A percentile compares a stretch with the other conserved stretches of the same genome.
Evolutionary conservation across 2,113 vertebrate genomes (phyloP).

Genomic region (Pelmatolapia mariae): DNA sequence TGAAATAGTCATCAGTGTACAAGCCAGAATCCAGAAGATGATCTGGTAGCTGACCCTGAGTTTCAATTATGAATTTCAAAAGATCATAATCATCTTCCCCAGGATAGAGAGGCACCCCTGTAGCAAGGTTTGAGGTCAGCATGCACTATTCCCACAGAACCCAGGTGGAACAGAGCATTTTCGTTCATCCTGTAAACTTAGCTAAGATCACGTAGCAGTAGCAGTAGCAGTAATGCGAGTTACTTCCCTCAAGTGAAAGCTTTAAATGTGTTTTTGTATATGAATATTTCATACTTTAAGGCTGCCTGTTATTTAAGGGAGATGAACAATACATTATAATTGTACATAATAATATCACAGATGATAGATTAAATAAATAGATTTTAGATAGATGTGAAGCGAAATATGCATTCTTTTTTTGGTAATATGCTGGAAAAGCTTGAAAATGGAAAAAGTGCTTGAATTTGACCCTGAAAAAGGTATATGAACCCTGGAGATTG

Average conservation of each 20-base stretch:
- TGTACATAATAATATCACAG: background rate
- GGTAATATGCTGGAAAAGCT: background rate
- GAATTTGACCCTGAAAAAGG: background rate
- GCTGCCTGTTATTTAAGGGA: background rate
- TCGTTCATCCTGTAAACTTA: background rate
- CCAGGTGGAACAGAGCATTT: background rate
- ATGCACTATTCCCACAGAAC: background rate
- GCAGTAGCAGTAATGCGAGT: background rate
- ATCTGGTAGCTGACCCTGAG: background rate
- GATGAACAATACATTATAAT: background rate
- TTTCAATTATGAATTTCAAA: background rate
- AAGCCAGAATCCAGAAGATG: background rate
- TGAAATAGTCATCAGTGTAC: background rate
- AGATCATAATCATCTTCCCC: background rate
- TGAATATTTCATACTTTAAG: background rate
- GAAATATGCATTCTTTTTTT: background rate
- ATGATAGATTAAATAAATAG: background rate
- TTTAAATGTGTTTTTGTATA: background rate
- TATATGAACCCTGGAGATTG: background rate
- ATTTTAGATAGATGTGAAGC: rapidly evolving
- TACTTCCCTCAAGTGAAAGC: background rate
- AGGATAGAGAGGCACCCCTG: background rate
- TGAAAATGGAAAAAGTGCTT: background rate
- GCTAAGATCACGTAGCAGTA: background rate
- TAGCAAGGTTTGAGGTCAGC: background rate